Conservation (phyloP, 2,888 invertebrate species). For the Empis stercorea region DNA sequence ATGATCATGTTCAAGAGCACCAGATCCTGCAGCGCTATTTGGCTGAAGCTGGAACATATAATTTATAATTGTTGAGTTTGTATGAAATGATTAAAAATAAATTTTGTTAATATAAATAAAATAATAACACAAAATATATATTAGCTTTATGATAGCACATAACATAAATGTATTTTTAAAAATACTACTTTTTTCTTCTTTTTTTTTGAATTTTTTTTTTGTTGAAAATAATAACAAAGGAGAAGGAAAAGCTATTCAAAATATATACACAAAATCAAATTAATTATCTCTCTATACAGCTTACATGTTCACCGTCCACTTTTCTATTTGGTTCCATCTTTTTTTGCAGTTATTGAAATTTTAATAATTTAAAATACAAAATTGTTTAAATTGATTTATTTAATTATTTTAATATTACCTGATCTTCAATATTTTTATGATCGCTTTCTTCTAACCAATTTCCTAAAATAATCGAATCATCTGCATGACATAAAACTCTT, state of each 20-base stretch:
- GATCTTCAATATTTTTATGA: conserved; percentile 92
- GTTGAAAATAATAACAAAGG: too few species aligned
- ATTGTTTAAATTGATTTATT: background rate
- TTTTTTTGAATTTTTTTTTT: too few species aligned
- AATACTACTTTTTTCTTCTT: background rate
- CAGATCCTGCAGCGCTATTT: conserved; percentile 89
- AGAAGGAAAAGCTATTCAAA: too few species aligned
- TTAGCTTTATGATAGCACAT: too few species aligned
- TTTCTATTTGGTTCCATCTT: conserved; percentile 77
- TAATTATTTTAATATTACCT: conserved; percentile 44
- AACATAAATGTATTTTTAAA: background rate
- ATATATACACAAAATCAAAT: too few species aligned
- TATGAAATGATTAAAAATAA: too few species aligned
- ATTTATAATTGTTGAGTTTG: background rate
- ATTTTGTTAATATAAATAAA: too few species aligned
- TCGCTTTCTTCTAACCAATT: conserved; percentile 92
- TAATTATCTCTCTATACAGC: conserved; percentile 29
- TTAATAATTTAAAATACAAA: background rate
- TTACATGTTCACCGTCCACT: conserved; percentile 70
- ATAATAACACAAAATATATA: too few species aligned
- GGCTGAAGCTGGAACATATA: conserved; percentile 65
- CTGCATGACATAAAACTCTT: conserved; percentile 70
- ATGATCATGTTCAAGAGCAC: conserved; percentile 92
- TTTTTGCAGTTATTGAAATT: background rate
- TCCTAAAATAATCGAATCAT: conserved; percentile 83